Evolutionary conservation across 2,888 invertebrate species (phyloP).

Genomic region (Sphaeridia pumilis): DNA sequence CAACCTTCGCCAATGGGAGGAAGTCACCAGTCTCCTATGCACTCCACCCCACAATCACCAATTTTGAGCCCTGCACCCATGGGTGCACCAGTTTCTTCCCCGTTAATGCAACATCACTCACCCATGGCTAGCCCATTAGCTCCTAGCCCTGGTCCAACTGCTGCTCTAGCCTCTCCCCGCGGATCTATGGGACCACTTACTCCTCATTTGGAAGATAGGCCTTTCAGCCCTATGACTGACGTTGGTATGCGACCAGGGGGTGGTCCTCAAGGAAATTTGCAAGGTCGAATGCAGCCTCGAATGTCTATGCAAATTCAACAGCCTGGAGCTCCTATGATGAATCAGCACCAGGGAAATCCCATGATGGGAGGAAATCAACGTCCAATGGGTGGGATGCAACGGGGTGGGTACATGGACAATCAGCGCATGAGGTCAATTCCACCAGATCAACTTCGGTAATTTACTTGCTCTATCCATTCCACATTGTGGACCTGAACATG

Average conservation of each 20-base stretch:
- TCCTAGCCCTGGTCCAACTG: conserved; percentile 36
- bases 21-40: conserved; percentile 43
- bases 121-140: conserved; percentile 37
- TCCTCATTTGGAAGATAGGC: conserved; percentile 44
- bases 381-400: too few relatives aligned
- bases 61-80: conserved; percentile 44
- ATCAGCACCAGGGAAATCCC: conserved; percentile 16
- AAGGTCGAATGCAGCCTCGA: conserved; percentile 37
- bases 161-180: conserved; percentile 33
- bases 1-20: conserved; percentile 42
- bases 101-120: conserved; percentile 39
- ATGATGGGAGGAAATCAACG: too few relatives aligned
- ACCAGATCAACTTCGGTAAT: conserved; percentile 28
- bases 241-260: conserved; percentile 30
- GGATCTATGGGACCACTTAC: conserved; percentile 21
- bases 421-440: conserved; percentile 26
- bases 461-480: too few relatives aligned
- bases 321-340: conserved; percentile 17
- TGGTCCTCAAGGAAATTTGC: conserved; percentile 41
- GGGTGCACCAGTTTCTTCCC: conserved; percentile 41
- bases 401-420: conserved; percentile 21
- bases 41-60: conserved; percentile 44
- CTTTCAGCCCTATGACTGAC: conserved; percentile 46
- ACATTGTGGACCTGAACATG: too few relatives aligned
- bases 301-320: conserved; percentile 29